Percentiles rank a stretch among this genome's conserved stretches.
phyloP scores from a whole-genome alignment of 2,113 vertebrate species.

The Pipra filicauda region DNA sequence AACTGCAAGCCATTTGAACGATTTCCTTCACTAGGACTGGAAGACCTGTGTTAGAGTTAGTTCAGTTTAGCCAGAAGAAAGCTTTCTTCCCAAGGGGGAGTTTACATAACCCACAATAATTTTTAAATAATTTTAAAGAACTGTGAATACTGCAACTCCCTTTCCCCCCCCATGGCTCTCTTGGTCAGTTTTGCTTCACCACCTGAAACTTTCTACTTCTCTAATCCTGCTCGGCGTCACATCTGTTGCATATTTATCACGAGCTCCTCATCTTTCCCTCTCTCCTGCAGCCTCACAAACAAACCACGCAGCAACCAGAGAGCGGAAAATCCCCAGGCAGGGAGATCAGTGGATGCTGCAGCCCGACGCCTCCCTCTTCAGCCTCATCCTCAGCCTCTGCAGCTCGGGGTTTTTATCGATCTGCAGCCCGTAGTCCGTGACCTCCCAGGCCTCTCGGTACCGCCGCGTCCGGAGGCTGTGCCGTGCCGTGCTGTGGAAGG shows the following conservation, averaged over 20 bases:
- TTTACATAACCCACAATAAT: neutral
- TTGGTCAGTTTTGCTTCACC: neutral
- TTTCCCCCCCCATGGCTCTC: neutral
- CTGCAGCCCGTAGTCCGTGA: slow-evolving; percentile 79
- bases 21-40: neutral
- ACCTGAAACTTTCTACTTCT: neutral
- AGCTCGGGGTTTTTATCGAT: slow-evolving; percentile 78
- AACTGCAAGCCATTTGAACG: neutral
- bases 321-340: neutral
- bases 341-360: slow-evolving; percentile 83
- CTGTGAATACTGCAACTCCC: neutral
- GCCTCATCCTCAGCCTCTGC: slow-evolving; percentile 77
- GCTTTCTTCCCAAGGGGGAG: neutral
- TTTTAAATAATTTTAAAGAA: neutral
- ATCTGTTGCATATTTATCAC: neutral
- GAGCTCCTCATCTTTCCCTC: neutral
- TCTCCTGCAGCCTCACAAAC: neutral
- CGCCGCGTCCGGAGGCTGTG: slow-evolving; percentile 69
- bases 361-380: slow-evolving; percentile 78
- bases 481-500: slow-evolving; percentile 75
- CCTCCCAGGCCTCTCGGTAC: slow-evolving; percentile 79
- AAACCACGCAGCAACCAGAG: neutral
- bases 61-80: neutral
- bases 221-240: neutral
- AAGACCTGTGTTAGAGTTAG: neutral